Evolutionary conservation across 2,113 vertebrate species (phyloP).

Genomic region (Ranitomeya variabilis): DNA sequence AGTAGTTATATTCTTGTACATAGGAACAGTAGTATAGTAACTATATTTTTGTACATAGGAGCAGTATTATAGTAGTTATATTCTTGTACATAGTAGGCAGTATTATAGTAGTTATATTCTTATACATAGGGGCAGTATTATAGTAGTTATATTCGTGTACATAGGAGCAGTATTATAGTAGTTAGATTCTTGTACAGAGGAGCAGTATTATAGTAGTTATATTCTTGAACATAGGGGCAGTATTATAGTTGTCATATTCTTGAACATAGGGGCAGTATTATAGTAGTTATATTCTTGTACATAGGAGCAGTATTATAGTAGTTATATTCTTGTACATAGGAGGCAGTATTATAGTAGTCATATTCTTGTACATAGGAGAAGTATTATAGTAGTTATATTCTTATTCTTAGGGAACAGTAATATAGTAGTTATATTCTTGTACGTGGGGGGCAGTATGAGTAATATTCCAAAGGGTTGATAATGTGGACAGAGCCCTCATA

Average conservation of each 20-base stretch:
- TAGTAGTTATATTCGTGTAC: no score
- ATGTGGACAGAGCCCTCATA: no score
- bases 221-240: background rate
- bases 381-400: background rate
- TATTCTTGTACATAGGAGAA: background rate
- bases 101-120: no score
- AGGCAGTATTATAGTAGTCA: background rate
- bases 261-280: background rate
- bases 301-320: background rate
- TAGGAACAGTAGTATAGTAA: no score
- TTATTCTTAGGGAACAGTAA: background rate
- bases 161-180: background rate
- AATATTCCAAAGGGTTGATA: no score
- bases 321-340: background rate
- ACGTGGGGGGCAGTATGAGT: no score
- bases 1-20: no score
- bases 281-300: background rate
- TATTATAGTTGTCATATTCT: background rate
- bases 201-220: background rate
- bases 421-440: background rate
- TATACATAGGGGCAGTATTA: no score
- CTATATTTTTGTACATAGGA: no score
- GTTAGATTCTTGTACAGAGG: background rate
- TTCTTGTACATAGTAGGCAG: no score
- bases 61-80: no score